These are phyloP conservation scores for Amniataba percoides DNA, from an alignment of 2,797 vertebrate species.

Conservation along the genomic window DNA sequence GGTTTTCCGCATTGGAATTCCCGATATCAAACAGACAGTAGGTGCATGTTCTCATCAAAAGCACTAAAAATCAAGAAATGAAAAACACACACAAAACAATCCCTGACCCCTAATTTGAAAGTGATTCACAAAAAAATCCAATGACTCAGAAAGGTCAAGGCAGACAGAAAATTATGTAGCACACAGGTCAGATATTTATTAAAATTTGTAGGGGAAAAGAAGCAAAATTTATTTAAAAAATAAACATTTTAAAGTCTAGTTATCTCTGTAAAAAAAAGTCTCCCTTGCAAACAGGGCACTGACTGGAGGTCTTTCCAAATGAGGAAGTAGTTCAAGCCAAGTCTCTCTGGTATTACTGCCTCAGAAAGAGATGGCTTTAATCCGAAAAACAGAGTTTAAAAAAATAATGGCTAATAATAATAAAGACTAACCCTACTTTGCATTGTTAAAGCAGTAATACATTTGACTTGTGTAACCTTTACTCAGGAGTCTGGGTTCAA, in stretches of 20 bases:
- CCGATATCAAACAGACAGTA: conserved; percentile 96
- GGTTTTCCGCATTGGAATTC: conserved; percentile 95
- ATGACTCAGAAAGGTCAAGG: not conserved
- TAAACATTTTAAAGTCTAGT: conserved; percentile 35
- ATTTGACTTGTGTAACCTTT: conserved; percentile 15
- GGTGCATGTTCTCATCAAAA: conserved; percentile 66
- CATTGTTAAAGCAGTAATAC: conserved; percentile 8
- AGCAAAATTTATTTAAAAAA: conserved; percentile 1
- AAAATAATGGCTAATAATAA: conserved; percentile 2
- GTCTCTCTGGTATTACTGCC: conserved; percentile 55
- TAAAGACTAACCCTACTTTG: conserved; percentile 5
- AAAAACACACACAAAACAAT: not conserved
- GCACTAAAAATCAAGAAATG: conserved; percentile 1
- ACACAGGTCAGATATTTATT: not conserved
- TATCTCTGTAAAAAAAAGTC: conserved; percentile 12
- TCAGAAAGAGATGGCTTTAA: conserved; percentile 41
- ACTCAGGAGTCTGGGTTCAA: too few relatives aligned
- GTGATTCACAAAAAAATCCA: not conserved
- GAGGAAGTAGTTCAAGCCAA: conserved; percentile 65
- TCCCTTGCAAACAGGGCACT: conserved; percentile 50
- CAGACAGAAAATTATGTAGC: not conserved
- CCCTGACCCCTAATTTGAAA: not conserved
- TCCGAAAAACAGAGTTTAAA: conserved; percentile 37
- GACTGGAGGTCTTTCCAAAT: conserved; percentile 67
- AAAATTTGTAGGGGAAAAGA: not conserved